Evolutionary conservation across 1,140 invertebrate species (phyloP), one percentile per base, ranked within the genome.

Genomic region (Metopolophium dirhodum): DNA sequence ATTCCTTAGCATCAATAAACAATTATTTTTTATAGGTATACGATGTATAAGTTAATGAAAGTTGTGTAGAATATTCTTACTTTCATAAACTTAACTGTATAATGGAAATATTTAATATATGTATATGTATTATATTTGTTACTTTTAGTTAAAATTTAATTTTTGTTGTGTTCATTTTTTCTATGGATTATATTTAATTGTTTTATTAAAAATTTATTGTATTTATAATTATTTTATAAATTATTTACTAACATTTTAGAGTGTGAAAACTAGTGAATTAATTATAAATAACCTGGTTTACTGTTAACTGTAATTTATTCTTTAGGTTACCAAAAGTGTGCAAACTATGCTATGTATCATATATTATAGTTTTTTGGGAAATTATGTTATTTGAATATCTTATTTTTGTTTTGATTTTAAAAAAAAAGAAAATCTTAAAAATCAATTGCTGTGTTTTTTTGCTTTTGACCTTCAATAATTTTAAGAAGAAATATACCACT

Each of bases 141-240:
- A 61, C 6, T n/a, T 68, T 90, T 90, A 89, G 35, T 57, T 89
- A 37, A 88, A 41, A 88, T 41, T n/a, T 90, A 45, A 77, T 45
- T n/a, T 68, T 61, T 90, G 89, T 90, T 90, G 89, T 90, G 89
- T 90, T 90, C 89, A 90, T 20, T 90, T 90, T 68, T 41, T 90
- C 41, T 14, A 61, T 35, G 35, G 41, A 61, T 90, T 90, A 88
- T 90, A 61, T 90, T 45, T 90, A 30, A 18, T 68, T 61, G 35
- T 57, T 89, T 89, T 89, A 41, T 89, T 14, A 30, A 54, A 57
- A 57, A 57, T 35, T 54, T 41, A 57, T 57, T 89, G 23, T 89
- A 89, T 89, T 77, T 77, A 77, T 77, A 87, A 47, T 47, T 41
- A 57, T 22, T 49, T 23, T 49, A 11, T 77, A 23, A 91, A 37